Percentiles rank a stretch among this genome's conserved stretches.
These are phyloP conservation scores for Coranthus polyacanthus DNA, from an alignment of 2,797 vertebrate species.

Conservation along the genomic window DNA sequence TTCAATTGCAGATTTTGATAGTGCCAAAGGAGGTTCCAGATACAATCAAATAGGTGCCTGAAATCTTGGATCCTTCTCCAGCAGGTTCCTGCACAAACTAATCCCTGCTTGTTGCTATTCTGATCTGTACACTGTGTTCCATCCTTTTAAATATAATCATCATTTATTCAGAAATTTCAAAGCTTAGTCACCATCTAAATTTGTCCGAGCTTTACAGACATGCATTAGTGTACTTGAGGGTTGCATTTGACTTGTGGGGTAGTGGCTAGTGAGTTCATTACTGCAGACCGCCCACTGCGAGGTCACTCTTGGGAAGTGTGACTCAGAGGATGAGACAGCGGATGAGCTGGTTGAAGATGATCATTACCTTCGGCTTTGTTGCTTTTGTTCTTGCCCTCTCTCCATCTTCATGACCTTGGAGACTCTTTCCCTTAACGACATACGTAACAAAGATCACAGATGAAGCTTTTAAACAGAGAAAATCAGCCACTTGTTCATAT, in stretches of 20 bases:
- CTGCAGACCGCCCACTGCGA: constrained; percentile 50
- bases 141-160: constrained; percentile 7
- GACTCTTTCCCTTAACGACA: constrained; percentile 15
- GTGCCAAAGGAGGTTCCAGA: no score
- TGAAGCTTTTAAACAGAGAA: no score
- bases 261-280: constrained; percentile 27
- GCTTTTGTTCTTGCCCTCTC: constrained; percentile 12
- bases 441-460: constrained; percentile 1
- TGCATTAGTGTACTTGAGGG: constrained; percentile 28
- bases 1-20: no score
- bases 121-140: constrained; percentile 2
- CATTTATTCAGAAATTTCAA: constrained; percentile 21
- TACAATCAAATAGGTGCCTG: no score
- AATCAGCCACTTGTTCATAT: no score
- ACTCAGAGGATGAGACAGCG: constrained; percentile 65
- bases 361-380: constrained; percentile 49
- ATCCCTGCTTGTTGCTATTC: not conserved
- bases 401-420: constrained; percentile 46
- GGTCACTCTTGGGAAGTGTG: constrained; percentile 59
- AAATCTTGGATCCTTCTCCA: no score
- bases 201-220: constrained; percentile 32
- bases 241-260: constrained; percentile 50
- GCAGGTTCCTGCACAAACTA: no score
- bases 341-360: constrained; percentile 65
- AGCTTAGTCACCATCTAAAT: constrained; percentile 56